Conservation (phyloP, 2,888 invertebrate genomes). For the Nemapogon koenigi region DNA sequence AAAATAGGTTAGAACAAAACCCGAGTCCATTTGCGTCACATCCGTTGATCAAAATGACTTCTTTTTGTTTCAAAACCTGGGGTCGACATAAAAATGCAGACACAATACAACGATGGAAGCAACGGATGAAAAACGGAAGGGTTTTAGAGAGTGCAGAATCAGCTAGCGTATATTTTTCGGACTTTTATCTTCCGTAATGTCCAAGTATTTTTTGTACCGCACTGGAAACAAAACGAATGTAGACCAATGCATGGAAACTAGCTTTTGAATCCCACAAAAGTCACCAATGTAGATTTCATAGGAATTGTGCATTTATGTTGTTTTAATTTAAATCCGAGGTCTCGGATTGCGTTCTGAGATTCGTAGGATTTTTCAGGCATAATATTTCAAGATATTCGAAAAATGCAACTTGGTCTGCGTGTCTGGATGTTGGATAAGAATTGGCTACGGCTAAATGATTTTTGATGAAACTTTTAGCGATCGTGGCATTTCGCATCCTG, state of each 20-base stretch:
- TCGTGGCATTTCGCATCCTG: too few species aligned
- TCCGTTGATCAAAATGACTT: conserved; percentile 4
- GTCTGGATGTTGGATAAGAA: too few species aligned
- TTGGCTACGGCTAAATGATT: too few species aligned
- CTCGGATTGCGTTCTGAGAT: too few species aligned
- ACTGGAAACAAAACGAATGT: conserved; percentile 5
- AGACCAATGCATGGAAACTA: too few species aligned
- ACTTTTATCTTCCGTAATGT: conserved; percentile 7
- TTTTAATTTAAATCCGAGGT: neutral
- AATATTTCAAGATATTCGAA: too few species aligned
- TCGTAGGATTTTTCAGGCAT: too few species aligned
- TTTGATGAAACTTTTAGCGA: too few species aligned
- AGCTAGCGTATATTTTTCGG: conserved; percentile 7
- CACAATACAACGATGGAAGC: conserved; percentile 5
- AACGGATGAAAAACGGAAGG: conserved; percentile 9
- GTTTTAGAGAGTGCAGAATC: conserved; percentile 7
- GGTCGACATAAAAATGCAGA: conserved; percentile 5
- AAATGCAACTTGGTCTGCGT: too few species aligned
- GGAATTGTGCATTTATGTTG: neutral
- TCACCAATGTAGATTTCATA: conserved; percentile 1
- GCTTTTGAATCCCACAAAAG: too few species aligned
- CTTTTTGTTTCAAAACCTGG: conserved; percentile 8
- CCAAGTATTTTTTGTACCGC: conserved; percentile 1
- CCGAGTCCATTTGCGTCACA: conserved; percentile 6
- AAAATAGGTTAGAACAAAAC: too few species aligned